Evolutionary conservation across 2,888 invertebrate genomes (phyloP), one percentile per base, ranked within the genome.

Genomic region (Laothoe populi): DNA sequence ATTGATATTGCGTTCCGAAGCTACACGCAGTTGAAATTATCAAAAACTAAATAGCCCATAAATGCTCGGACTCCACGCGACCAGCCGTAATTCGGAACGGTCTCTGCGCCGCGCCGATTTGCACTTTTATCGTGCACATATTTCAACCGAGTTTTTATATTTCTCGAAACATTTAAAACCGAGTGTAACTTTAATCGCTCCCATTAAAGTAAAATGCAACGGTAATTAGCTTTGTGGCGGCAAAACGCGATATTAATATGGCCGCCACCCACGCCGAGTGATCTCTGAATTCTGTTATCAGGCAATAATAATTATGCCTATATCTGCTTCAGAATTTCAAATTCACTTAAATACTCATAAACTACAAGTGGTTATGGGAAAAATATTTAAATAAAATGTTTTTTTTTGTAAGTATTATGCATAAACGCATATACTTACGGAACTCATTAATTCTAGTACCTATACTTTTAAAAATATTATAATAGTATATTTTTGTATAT

Each of bases 21-120:
- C 57, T 44, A 19, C 38, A 63, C 19, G 8, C 31, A 7, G 23
- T 26, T 40, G 45, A 24, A 38, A 57, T 60, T 57, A 63, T 45
- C 57, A 60, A 57, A 63, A 53, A n/a, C 45, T 31, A 63, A 57
- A 60, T 60, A 21, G n/a, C n/a, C n/a, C n/a, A n/a, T 24, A 2
- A 57, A 60, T 60, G 46, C 40, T 60, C 16, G 45, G n/a, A 40
- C 40, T 13, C 40, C 38, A 13, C 24, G 26, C 23, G 44, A 11
- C 45, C 45, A 38, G 49, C 23, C 26, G 23, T 45, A 1, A 19
- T 46, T 40, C 26, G 53, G 46, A 63, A 26, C 24, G 38, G 40
- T 46, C 13, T 45, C 59, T 42, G 46, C 19, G 4, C 24, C 26
- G 49, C 10, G 35, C n/a, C 10, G 38, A 19, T 10, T 16, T 44